Base-by-base conservation (phyloP, 2,113 vertebrate genomes). In the Lagenorhynchus albirostris region DNA sequence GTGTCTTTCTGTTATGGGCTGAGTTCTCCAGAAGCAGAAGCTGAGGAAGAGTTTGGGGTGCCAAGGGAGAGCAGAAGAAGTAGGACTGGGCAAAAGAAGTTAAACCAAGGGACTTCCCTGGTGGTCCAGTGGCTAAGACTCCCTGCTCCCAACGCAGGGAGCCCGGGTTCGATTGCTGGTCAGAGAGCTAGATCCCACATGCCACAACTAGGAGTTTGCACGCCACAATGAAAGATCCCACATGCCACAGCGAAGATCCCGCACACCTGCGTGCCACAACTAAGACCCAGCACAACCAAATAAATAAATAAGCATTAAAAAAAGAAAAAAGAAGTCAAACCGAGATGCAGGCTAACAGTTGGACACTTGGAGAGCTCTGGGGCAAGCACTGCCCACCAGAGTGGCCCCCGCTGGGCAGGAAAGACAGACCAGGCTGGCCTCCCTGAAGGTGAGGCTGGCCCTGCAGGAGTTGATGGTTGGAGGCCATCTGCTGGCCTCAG, bases 11-110 rank as follows among this genome's bases (percentile, higher is more conserved):
- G 21, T 67, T 15, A 36, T 1, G 53, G 60, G 9, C 60, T 58
- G 71, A 53, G 21, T 68, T 74, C 76, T 93, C 50, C 7, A 33
- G 90, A 93, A 96, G 36, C 47, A 67, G 67, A 94, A 89, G 60
- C 44, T n/a, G n/a, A 82, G 55, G n/a, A 0, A 23, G 60, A 92
- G 20, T 79, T 36, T 50, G 41, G 6, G 53, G 11, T 33, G 9
- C 20, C 38, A 65, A 63, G 58, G 53, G 68, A 36, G 9, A 70
- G 38, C 2, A 44, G 17, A 21, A 29, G 44, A 29, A 82, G 14
- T 29, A 71, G 17, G 14, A 29, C 0, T 76, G 70, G n/a, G 70
- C 11, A 76, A 63, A 92, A 81, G 58, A 92, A 73, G 33, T 71
- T 44, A 58, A 84, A 47, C 8, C 10, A 4, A 29, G 3, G 55